phyloP scores from a whole-genome alignment of 2,797 vertebrate genomes.

The Crax fasciolata region DNA sequence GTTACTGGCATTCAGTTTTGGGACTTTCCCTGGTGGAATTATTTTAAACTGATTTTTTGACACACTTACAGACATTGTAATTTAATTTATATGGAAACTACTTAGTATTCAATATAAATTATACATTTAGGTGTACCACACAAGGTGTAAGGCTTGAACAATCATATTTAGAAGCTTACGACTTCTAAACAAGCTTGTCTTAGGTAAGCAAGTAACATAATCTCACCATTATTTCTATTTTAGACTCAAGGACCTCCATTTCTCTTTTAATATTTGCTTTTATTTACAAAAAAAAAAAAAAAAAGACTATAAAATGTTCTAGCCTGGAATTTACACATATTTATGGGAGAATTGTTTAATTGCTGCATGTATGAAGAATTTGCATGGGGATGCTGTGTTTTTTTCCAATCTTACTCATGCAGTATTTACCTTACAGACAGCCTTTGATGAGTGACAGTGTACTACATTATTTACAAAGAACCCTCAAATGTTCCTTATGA shows the following conservation, averaged over 20 bases:
- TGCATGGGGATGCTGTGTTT: not conserved
- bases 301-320: not conserved
- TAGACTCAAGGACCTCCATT: not conserved
- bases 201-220: not conserved
- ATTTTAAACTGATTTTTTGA: not conserved
- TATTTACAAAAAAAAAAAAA: not conserved
- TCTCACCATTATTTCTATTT: not conserved
- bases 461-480: not conserved
- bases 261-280: not conserved
- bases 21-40: not conserved
- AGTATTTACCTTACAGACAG: not conserved
- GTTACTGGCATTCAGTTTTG: not conserved
- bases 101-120: not conserved
- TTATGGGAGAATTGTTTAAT: not conserved
- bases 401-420: not conserved
- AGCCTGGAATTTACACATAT: not conserved
- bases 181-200: not conserved
- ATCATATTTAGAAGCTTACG: not conserved
- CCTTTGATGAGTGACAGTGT: not conserved
- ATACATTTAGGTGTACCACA: not conserved
- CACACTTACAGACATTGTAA: not conserved
- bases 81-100: not conserved
- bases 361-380: not conserved
- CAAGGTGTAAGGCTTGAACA: not conserved
- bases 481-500: not conserved